A percentile compares a stretch with the other conserved stretches of the same genome.
Conservation (phyloP, 2,797 vertebrate species). For the Pempheris klunzingeri region DNA sequence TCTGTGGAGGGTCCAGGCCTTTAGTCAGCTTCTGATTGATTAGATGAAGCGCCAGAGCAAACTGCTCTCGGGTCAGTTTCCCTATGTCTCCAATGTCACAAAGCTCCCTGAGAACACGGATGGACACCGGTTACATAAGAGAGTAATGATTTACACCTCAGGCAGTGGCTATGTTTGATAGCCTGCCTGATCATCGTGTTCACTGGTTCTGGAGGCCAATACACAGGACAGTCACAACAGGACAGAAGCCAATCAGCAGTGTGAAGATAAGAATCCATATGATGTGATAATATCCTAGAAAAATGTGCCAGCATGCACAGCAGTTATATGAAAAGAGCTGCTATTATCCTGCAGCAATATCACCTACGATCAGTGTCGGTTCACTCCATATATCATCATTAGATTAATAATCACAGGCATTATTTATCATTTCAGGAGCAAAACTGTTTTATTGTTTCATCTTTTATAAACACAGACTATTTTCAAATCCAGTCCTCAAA, state of each 20-base stretch:
- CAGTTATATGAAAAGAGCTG: not conserved
- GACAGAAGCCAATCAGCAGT: conserved; percentile 31
- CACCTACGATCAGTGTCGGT: not conserved
- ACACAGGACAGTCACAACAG: conserved; percentile 22
- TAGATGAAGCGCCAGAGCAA: conserved; percentile 96
- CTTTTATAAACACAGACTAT: not conserved
- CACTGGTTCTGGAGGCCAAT: conserved; percentile 34
- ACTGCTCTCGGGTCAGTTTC: conserved; percentile 96
- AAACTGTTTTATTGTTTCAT: not conserved
- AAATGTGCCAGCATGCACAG: not conserved
- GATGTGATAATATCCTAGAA: conserved; percentile 19
- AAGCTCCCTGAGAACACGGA: conserved; percentile 89
- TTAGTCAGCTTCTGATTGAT: conserved; percentile 96
- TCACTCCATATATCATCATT: not conserved
- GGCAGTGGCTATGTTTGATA: conserved; percentile 59
- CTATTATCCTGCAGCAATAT: not conserved
- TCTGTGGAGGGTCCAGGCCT: conserved; percentile 94
- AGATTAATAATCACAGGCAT: not conserved
- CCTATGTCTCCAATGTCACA: conserved; percentile 96
- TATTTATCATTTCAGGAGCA: not conserved
- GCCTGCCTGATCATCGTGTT: conserved; percentile 35
- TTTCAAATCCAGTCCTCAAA: not conserved
- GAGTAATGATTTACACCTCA: conserved; percentile 63
- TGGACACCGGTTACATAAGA: conserved; percentile 55
- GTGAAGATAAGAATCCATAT: conserved; percentile 62